A percentile compares a stretch with the other conserved stretches of the same genome.
These are phyloP conservation scores for Passer montanus DNA, from an alignment of 2,113 vertebrate species.

Conservation along the genomic window DNA sequence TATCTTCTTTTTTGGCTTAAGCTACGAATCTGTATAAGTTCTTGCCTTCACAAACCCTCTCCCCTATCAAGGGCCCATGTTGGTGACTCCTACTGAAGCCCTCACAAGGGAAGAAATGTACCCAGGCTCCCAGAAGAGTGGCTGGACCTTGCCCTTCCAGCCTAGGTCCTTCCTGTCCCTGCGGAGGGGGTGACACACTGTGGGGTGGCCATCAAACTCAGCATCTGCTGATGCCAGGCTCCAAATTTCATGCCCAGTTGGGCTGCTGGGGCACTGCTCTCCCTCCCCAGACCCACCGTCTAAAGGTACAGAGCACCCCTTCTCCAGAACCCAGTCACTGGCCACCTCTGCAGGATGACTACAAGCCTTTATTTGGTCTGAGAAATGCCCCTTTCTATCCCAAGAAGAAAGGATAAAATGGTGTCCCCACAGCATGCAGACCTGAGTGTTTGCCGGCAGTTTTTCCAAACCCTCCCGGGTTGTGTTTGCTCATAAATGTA, in stretches of 20 bases:
- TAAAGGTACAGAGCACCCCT: neutral
- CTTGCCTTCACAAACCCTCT: neutral
- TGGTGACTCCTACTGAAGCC: neutral
- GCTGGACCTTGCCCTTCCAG: neutral
- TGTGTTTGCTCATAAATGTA: neutral
- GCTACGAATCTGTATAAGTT: neutral
- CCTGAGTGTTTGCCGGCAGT: neutral
- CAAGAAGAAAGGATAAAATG: neutral
- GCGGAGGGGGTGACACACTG: neutral
- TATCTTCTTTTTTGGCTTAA: neutral
- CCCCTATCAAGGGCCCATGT: neutral
- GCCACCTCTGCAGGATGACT: neutral
- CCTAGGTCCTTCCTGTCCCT: neutral
- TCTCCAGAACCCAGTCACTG: neutral
- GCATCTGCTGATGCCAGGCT: neutral
- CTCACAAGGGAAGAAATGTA: neutral
- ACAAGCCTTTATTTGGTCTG: neutral
- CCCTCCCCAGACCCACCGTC: neutral
- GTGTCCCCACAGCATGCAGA: neutral
- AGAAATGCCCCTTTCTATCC: neutral
- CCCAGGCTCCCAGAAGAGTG: neutral
- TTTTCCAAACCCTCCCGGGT: neutral
- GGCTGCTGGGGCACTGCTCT: neutral
- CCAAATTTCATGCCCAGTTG: fast-evolving
- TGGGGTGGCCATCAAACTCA: neutral